These are phyloP conservation scores for Gymnothorax reevesii DNA, from an alignment of 2,797 vertebrate species.

Conservation along the genomic window DNA sequence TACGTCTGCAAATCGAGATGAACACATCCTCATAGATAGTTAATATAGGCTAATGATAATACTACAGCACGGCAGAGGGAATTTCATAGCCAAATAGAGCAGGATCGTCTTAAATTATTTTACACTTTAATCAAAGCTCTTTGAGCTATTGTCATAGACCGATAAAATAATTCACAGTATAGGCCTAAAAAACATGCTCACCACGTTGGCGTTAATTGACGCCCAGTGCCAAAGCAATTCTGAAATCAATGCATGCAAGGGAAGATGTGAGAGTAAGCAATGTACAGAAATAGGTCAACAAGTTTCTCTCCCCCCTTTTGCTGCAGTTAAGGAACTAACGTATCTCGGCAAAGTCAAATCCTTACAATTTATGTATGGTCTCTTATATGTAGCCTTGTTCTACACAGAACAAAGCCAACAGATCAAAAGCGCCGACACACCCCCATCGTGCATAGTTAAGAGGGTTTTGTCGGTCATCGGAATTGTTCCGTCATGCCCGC, in stretches of 20 bases:
- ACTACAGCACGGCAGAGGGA: too few species aligned
- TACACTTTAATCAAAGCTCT: too few species aligned
- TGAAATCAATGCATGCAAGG: neutral
- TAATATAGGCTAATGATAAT: neutral
- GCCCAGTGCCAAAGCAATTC: neutral
- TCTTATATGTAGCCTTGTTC: neutral
- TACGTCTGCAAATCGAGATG: neutral
- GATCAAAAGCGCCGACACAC: neutral
- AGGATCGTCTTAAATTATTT: too few species aligned
- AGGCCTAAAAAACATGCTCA: neutral
- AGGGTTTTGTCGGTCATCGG: neutral
- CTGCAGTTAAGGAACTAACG: neutral
- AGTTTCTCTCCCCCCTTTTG: neutral
- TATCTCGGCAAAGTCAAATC: neutral
- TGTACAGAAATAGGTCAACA: neutral
- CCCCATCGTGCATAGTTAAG: neutral
- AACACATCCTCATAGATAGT: neutral
- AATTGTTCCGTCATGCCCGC: slow-evolving; percentile 50
- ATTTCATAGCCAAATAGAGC: too few species aligned
- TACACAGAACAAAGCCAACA: neutral
- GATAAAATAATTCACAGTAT: neutral
- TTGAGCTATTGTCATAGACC: neutral
- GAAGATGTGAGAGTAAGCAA: too few species aligned
- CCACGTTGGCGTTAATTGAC: neutral
- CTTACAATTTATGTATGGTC: neutral